Conservation (phyloP, 2,113 vertebrate genomes). For the Bambusicola thoracicus region DNA sequence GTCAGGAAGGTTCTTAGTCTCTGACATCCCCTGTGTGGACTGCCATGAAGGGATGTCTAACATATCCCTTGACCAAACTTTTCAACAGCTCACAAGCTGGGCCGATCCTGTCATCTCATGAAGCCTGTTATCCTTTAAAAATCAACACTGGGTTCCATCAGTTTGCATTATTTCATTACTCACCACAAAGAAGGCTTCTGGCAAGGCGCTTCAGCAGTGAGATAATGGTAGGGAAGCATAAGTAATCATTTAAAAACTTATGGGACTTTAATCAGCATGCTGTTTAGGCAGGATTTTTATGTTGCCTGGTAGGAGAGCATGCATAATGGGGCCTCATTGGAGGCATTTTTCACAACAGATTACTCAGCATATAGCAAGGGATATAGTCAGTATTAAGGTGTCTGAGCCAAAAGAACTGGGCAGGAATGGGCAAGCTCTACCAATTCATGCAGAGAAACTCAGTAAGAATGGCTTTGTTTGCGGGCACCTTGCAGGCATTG, state of each 20-base stretch:
- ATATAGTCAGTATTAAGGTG: conserved; percentile 62
- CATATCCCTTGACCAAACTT: fast-evolving
- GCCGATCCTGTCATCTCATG: background rate
- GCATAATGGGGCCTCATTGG: conserved; percentile 37
- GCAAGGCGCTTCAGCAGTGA: conserved; percentile 40
- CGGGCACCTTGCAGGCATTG: conserved; percentile 43
- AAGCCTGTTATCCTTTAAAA: conserved; percentile 20
- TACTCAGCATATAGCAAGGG: conserved; percentile 62
- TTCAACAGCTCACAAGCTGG: background rate
- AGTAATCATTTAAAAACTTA: conserved; percentile 57
- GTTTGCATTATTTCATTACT: conserved; percentile 49
- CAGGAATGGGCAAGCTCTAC: conserved; percentile 54
- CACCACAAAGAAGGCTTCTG: conserved; percentile 47
- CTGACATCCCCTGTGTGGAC: background rate
- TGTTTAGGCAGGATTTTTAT: conserved; percentile 27
- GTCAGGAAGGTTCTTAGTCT: background rate
- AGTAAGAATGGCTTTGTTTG: conserved; percentile 34
- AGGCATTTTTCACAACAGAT: conserved; percentile 61
- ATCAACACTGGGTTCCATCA: background rate
- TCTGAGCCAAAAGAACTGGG: conserved; percentile 63
- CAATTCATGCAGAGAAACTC: conserved; percentile 51
- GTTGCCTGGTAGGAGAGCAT: conserved; percentile 46
- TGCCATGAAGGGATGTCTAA: background rate
- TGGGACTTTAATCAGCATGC: conserved; percentile 46
- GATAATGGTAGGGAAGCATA: conserved; percentile 53